Base-by-base conservation (phyloP, 2,888 invertebrate species). In the Oscheius sp. region DNA sequence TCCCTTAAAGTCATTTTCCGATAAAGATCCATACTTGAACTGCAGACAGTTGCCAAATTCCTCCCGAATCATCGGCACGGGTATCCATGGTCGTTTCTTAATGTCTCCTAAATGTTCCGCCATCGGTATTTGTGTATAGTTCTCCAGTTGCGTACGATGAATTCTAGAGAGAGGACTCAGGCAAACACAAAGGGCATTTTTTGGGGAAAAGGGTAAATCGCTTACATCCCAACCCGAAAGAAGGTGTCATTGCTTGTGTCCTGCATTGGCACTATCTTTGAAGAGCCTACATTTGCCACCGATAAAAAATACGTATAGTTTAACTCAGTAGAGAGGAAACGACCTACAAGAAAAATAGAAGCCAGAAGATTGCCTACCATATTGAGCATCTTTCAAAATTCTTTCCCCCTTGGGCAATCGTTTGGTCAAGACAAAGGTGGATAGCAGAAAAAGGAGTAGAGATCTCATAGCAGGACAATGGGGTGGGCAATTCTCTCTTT, bases 81-180 rank as follows among this genome's bases (percentile, higher is more conserved):
- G 76, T 33, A 80, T 62, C 80, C 80, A 80, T 0, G 78, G 80
- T 49, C 78, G 76, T 28, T 73, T 72, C 67, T 74, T 73, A n/a
- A 80, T 33, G 8, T 66, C 44, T 3, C 77, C 73, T 24, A 80
- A 26, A n/a, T 75, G 70, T 22, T 74, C 71, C 12, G 66, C 67
- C 70, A 78, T 70, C 26, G 59, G 26, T 9, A 75, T 72, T 66
- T 71, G 66, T 12, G 78, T 78, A 38, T 75, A 75, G 36, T 75
- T 74, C 50, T 73, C 73, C 4, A 78, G 45, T 44, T 72, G 69
- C 22, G 51, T 41, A 44, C 67, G 70, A 26, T 71, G 72, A 6
- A 77, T 65, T 17, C 77, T 77, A 51, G 24, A 73, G 64, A 45
- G 30, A 24, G 12, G 24, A 36, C 20, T 28, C 41, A 59, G n/a